phyloP scores from a whole-genome alignment of 2,797 vertebrate genomes.

The Rhinatrema bivittatum region DNA sequence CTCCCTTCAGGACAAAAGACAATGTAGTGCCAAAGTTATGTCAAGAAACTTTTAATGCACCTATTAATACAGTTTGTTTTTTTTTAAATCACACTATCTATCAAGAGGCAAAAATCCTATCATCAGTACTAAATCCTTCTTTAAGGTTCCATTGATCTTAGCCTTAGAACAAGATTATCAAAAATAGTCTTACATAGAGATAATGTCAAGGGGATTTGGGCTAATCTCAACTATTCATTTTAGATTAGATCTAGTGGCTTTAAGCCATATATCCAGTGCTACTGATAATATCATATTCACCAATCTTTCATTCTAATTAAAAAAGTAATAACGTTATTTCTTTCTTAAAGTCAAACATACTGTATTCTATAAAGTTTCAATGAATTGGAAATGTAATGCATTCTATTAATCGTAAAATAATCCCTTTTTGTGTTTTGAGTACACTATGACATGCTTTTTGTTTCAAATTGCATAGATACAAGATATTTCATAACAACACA shows the following conservation, averaged over 20 bases:
- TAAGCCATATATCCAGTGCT: conserved; percentile 30
- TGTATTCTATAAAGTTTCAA: too few relatives aligned
- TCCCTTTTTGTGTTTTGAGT: too few relatives aligned
- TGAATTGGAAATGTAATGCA: too few relatives aligned
- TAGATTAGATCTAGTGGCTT: conserved; percentile 59
- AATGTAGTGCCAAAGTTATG: background rate
- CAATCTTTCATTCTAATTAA: conserved; percentile 48
- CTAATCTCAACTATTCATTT: conserved; percentile 61
- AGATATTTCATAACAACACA: too few relatives aligned
- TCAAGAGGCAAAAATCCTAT: conserved; percentile 51
- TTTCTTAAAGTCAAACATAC: conserved; percentile 20
- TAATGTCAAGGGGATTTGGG: conserved; percentile 52
- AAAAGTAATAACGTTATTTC: conserved; percentile 37
- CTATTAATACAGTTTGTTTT: conserved; percentile 17
- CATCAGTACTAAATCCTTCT: conserved; percentile 59
- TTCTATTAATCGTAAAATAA: too few relatives aligned
- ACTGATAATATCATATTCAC: conserved; percentile 38
- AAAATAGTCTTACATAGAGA: conserved; percentile 48
- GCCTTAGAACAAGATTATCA: conserved; percentile 58
- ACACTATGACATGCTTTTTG: too few relatives aligned
- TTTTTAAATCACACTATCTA: conserved; percentile 37
- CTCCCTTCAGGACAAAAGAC: conserved; percentile 6
- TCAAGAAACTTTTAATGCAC: conserved; percentile 22
- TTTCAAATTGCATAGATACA: too few relatives aligned
- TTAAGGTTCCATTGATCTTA: conserved; percentile 65